Base-by-base conservation (phyloP, 2,797 vertebrate genomes). In the Phylloscopus collybita region DNA sequence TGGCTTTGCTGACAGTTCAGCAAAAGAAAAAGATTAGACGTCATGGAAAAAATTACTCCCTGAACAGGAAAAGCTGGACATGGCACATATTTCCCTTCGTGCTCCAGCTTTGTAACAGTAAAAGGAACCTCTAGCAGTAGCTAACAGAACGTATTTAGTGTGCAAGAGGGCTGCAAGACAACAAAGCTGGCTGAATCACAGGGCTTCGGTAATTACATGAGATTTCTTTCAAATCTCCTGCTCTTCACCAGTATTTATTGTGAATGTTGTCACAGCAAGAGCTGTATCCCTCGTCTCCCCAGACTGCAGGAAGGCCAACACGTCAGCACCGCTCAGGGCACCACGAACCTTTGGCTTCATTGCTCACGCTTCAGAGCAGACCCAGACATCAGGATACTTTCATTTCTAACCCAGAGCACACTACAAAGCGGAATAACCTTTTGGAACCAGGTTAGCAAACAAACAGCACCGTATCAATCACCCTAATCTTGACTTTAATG, bases 1-100 rank as follows among this genome's bases (percentile, higher is more conserved):
- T 95, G 91, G 93, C 93, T 97, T 95, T 95, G 93, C 95, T 96
- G 96, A 96, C 94, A 93, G 94, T 96, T 96, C 96, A 97, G 96
- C 94, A 96, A 92, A 96, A 97, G 92, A 93, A 86, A 90, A 86
- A 93, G 92, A 93, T 92, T 86, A 96, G 80, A 93, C 60, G 86
- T 96, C 96, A 97, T 96, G 96, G 96, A 97, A 97, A 93, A 95
- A 95, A 94, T 80, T 60, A 96, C 91, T 96, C 60, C 95, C 95
- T 71, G 78, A 96, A 95, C 96, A 82, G 67, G 96, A 97, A 97
- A 96, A 96, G 70, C 96, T 96, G 95, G 95, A 96, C 78, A 60
- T 0, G 91, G 94, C 62, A 10, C 96, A 96, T 97, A 95, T 84
- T 96, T 96, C 73, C 91, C 70, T 73, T 79, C 44, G 10, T 10